A percentile compares a stretch with the other conserved stretches of the same genome.
Conservation (phyloP, 2,888 invertebrate species). For the Carabus problematicus region DNA sequence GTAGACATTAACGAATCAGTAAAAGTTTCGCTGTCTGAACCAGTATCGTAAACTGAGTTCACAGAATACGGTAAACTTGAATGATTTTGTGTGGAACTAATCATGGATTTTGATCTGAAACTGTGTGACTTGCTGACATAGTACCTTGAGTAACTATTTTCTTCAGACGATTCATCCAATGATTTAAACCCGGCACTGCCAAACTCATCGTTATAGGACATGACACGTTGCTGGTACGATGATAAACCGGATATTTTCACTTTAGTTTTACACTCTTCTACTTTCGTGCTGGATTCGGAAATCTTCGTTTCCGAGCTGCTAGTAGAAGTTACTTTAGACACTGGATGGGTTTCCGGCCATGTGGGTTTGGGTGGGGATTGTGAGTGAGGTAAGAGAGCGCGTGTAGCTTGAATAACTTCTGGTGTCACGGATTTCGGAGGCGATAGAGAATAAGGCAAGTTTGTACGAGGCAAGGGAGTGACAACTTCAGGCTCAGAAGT, state of each 20-base stretch:
- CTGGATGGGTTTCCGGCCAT: background rate
- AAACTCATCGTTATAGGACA: slow-evolving; percentile 57
- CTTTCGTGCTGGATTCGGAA: slow-evolving; percentile 5
- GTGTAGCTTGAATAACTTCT: background rate
- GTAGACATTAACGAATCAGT: slow-evolving; percentile 32
- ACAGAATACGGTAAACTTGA: slow-evolving; percentile 59
- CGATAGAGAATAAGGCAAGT: slow-evolving; percentile 2
- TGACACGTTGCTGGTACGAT: slow-evolving; percentile 63
- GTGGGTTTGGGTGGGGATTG: slow-evolving; percentile 4
- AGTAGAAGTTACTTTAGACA: no score
- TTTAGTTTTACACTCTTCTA: slow-evolving; percentile 47
- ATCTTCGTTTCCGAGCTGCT: slow-evolving; percentile 10
- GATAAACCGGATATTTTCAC: slow-evolving; percentile 63
- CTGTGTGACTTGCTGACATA: slow-evolving; percentile 76
- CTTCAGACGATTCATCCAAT: slow-evolving; percentile 52
- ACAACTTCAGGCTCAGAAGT: slow-evolving; percentile 6
- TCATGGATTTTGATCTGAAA: slow-evolving; percentile 63
- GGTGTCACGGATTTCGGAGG: slow-evolving; percentile 3
- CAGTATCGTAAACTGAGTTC: slow-evolving; percentile 26
- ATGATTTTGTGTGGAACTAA: slow-evolving; percentile 28
- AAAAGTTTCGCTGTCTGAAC: slow-evolving; percentile 29
- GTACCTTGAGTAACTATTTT: slow-evolving; percentile 61
- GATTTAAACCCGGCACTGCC: slow-evolving; percentile 54
- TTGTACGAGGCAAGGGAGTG: slow-evolving; percentile 6
- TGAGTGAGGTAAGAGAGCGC: background rate